These are phyloP conservation scores for Mongoloraphidia duomilia DNA, from an alignment of 2,888 invertebrate genomes.

Conservation along the genomic window DNA sequence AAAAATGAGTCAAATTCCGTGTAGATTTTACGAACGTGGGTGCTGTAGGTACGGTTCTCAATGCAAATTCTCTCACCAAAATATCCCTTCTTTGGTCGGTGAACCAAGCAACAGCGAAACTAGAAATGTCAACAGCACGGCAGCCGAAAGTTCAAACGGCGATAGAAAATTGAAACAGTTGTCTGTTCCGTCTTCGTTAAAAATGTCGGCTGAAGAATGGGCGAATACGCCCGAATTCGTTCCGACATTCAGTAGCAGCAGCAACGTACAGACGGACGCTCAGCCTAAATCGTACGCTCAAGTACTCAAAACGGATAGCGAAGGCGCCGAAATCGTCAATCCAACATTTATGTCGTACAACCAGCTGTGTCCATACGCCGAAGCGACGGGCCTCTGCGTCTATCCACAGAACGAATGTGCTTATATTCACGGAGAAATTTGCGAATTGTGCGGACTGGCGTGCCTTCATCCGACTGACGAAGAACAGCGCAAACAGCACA, in stretches of 20 bases:
- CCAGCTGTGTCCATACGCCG: slow-evolving; percentile 34
- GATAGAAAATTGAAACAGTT: too few relatives aligned
- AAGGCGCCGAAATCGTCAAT: slow-evolving; percentile 25
- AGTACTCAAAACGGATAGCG: too few relatives aligned
- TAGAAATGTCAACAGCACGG: too few relatives aligned
- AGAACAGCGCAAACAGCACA: slow-evolving; percentile 44
- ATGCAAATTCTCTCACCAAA: too few relatives aligned
- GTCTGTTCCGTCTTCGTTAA: too few relatives aligned
- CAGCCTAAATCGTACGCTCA: slow-evolving; percentile 26
- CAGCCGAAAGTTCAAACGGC: too few relatives aligned
- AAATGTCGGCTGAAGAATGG: slow-evolving; percentile 24
- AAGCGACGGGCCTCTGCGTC: slow-evolving; percentile 34
- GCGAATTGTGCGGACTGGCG: slow-evolving; percentile 59
- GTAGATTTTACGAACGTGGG: too few relatives aligned
- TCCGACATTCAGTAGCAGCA: slow-evolving; percentile 21
- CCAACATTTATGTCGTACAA: slow-evolving; percentile 23
- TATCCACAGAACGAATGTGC: slow-evolving; percentile 35
- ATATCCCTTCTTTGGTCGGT: too few relatives aligned
- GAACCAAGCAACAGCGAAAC: too few relatives aligned
- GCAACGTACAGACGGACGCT: slow-evolving; percentile 12
- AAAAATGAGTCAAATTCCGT: too few relatives aligned
- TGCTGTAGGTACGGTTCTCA: too few relatives aligned
- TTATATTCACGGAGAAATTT: slow-evolving; percentile 55
- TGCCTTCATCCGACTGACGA: slow-evolving; percentile 53
- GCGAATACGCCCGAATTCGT: slow-evolving; percentile 38